Percentiles rank a stretch among this genome's conserved stretches.
Conservation (phyloP, 2,888 invertebrate genomes). For the Noctua comes region DNA sequence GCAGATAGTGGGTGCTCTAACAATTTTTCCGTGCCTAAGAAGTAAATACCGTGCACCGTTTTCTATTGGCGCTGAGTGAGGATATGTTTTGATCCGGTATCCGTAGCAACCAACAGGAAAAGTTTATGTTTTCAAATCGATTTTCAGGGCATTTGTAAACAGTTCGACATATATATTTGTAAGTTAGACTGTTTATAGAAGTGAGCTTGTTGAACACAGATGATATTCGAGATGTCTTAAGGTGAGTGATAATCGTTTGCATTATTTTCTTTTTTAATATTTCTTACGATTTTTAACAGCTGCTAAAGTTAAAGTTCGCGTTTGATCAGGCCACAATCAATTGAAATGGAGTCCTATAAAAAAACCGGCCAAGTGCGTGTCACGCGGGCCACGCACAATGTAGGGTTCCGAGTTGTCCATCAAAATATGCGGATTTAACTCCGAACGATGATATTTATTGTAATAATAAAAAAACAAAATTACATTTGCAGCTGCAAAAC, state of each 20-base stretch:
- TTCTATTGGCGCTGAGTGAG: constrained; percentile 11
- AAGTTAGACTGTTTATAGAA: not conserved
- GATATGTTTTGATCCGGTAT: constrained; percentile 70
- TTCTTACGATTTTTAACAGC: not conserved
- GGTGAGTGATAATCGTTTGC: constrained; percentile 24
- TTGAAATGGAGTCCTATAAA: not conserved
- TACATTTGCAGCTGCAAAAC: too few species aligned
- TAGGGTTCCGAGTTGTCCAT: too few species aligned
- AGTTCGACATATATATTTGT: constrained; percentile 26
- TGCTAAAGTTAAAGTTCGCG: not conserved
- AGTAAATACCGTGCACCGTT: constrained; percentile 1
- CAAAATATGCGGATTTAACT: too few species aligned
- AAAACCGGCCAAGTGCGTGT: too few species aligned
- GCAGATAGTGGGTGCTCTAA: not conserved
- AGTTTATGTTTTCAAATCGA: constrained; percentile 48
- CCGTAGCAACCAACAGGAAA: constrained; percentile 68
- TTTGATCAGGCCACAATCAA: not conserved
- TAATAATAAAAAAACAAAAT: too few species aligned
- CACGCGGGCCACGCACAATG: too few species aligned
- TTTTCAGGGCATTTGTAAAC: constrained; percentile 46
- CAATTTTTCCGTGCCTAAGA: not conserved
- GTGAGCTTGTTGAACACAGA: not conserved
- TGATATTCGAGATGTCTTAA: constrained; percentile 18
- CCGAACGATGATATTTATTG: too few species aligned
- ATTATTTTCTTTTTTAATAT: not conserved